Percentiles rank a stretch among this genome's conserved stretches.
These are phyloP conservation scores for Poecile montanus DNA, from an alignment of 2,797 vertebrate species.

Conservation along the genomic window DNA sequence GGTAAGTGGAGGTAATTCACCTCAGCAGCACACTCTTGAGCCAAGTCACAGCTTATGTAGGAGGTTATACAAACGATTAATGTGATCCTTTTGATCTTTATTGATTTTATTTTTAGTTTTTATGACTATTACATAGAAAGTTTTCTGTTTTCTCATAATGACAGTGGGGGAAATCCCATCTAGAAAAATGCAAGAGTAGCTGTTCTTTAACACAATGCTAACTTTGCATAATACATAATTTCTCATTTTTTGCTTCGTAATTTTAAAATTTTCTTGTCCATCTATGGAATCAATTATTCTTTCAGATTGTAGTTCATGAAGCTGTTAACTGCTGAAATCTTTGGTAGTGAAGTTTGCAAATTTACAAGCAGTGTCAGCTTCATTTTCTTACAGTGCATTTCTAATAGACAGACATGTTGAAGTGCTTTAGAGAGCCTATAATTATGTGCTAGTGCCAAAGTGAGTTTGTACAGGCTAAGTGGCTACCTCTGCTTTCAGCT, in stretches of 20 bases:
- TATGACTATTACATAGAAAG: not conserved
- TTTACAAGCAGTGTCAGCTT: constrained; percentile 30
- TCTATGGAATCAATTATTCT: not conserved
- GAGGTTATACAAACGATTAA: not conserved
- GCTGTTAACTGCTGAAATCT: not conserved
- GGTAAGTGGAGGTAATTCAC: not conserved
- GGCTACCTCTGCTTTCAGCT: not conserved
- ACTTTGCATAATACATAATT: not conserved
- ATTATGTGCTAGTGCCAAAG: constrained; percentile 23
- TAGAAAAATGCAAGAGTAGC: not conserved
- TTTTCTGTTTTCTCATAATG: not conserved
- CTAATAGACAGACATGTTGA: constrained; percentile 16
- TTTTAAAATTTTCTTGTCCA: not conserved
- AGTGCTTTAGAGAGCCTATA: constrained; percentile 24
- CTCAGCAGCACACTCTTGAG: not conserved
- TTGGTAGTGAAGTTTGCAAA: constrained; percentile 20
- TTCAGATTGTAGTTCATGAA: not conserved
- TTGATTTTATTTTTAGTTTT: not conserved
- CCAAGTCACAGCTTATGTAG: not conserved
- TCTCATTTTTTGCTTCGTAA: not conserved
- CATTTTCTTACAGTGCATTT: constrained; percentile 15
- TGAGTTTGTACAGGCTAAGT: not conserved
- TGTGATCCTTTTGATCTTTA: not conserved
- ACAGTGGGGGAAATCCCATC: not conserved
- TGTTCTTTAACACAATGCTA: not conserved